These are phyloP conservation scores for Tribolium castaneum DNA, from an alignment of 1,140 invertebrate species.

Conservation along the genomic window DNA sequence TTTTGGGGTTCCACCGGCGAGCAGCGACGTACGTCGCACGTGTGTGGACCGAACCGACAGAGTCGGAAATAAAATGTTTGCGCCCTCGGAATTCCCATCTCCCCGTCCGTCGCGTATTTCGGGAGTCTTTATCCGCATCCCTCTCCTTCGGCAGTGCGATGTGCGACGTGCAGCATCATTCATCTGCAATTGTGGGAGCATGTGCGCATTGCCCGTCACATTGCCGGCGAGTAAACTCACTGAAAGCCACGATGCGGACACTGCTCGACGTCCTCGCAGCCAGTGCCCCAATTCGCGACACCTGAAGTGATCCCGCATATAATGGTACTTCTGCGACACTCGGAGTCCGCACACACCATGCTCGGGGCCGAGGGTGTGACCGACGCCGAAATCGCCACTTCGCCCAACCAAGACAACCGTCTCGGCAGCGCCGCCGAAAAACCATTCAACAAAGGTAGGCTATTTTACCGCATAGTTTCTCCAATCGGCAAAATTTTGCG, in stretches of 20 bases:
- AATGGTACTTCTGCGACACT: conserved; percentile 38
- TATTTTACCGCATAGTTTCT: not conserved
- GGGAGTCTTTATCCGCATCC: conserved; percentile 32
- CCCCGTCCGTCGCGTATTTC: conserved; percentile 13
- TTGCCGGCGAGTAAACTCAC: conserved; percentile 23
- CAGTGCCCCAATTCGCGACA: conserved; percentile 6
- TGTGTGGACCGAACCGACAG: conserved; percentile 13
- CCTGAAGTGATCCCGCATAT: not conserved
- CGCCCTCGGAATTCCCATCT: not conserved
- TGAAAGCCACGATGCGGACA: conserved; percentile 11
- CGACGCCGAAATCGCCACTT: conserved; percentile 23
- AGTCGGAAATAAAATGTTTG: conserved; percentile 27
- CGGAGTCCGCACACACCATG: conserved; percentile 37
- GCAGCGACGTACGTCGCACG: conserved; percentile 7
- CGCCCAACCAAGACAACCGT: not conserved
- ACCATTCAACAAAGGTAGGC: conserved; percentile 15
- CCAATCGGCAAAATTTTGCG: not conserved
- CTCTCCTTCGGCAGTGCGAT: conserved; percentile 23
- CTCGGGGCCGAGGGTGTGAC: conserved; percentile 39
- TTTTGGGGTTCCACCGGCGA: not conserved
- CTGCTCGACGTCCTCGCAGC: not conserved
- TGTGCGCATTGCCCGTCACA: conserved; percentile 17
- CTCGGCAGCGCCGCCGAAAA: not conserved
- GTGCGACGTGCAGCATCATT: conserved; percentile 31
- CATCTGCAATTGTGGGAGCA: conserved; percentile 33